Conservation (phyloP, 2,113 vertebrate species). For the Saccopteryx leptura region DNA sequence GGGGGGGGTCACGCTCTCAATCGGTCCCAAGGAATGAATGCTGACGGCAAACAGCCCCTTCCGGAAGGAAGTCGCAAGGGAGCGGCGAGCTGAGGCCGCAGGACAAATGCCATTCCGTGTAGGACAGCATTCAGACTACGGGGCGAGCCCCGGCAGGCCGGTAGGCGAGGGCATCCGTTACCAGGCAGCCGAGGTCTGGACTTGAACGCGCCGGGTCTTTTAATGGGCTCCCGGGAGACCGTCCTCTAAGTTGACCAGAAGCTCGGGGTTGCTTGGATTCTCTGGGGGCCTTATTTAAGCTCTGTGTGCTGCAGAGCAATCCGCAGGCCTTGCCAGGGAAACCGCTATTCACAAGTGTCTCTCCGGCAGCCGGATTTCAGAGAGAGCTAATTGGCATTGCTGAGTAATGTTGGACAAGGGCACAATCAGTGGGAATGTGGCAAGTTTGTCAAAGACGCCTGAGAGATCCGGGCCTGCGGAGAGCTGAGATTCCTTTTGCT, state of each 20-base stretch:
- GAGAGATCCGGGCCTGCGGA: neutral
- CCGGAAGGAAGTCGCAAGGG: conserved; percentile 26
- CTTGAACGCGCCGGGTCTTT: neutral
- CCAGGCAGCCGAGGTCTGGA: neutral
- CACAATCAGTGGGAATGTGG: conserved; percentile 6
- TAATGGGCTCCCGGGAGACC: conserved; percentile 70
- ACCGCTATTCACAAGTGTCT: conserved; percentile 52
- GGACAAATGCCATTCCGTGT: neutral
- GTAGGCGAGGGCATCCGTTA: neutral
- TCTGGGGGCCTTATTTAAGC: conserved; percentile 64
- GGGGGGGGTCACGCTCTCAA: conserved; percentile 54
- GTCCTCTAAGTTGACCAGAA: conserved; percentile 25
- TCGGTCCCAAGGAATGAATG: conserved; percentile 61
- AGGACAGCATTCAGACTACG: conserved; percentile 40
- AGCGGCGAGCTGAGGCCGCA: neutral
- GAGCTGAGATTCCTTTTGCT: neutral
- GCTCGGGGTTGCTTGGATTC: neutral
- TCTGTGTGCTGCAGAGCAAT: conserved; percentile 53
- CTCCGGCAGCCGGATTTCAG: conserved; percentile 64
- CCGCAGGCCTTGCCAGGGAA: conserved; percentile 49
- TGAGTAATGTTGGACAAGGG: conserved; percentile 55
- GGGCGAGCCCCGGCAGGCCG: neutral
- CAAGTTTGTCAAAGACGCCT: conserved; percentile 34
- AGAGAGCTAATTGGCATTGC: conserved; percentile 69
- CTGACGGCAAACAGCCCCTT: conserved; percentile 10